Evolutionary conservation across 1,140 invertebrate genomes (phyloP), one percentile per base, ranked within the genome.

Genomic region (Drusus annulatus): DNA sequence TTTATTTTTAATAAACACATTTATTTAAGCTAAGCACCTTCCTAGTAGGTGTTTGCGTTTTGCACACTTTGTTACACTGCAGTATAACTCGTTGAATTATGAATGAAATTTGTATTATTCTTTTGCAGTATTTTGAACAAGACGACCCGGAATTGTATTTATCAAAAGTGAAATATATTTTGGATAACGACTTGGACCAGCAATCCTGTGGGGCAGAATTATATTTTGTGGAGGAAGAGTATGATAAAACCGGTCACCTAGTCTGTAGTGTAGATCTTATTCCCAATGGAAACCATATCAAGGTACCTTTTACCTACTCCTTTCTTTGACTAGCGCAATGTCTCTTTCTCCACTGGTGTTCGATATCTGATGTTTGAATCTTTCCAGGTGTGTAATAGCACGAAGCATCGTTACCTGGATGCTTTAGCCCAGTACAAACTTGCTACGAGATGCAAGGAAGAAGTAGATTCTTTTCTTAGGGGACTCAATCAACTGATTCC

Each of bases 71-170:
- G 8, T 8, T 36, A 28, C 2, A 2, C 2, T 36, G 5, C 2
- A 3, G 0, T 36, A 6, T 7, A 36, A 4, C 36, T 45, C 10
- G 10, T 45, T 45, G 36, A 45, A 45, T 13, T 45, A 13, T 0
- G 8, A 45, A 45, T 45, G 2, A 13, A 45, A 45, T 45, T 45
- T 45, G 52, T 65, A 1, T 45, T 60, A 51, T 28, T 76, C 82
- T 78, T 81, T 90, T 91, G 25, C 87, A 96, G 94, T 97, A 98
- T 89, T 98, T 98, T 89, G 96, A 98, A 86, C 96, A 97, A 89
- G 97, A 98, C 86, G 97, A 98, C 89, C 97, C 97, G 0, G 97
- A 98, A 87, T 89, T 98, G 25, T 98, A 97, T 87, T 90, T 97
- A 71, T 94, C 94, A 15, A 98, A 98, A 90, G 94, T 98, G 16